Conservation (phyloP, 1,140 invertebrate genomes). For the Aphidius gifuensis region DNA sequence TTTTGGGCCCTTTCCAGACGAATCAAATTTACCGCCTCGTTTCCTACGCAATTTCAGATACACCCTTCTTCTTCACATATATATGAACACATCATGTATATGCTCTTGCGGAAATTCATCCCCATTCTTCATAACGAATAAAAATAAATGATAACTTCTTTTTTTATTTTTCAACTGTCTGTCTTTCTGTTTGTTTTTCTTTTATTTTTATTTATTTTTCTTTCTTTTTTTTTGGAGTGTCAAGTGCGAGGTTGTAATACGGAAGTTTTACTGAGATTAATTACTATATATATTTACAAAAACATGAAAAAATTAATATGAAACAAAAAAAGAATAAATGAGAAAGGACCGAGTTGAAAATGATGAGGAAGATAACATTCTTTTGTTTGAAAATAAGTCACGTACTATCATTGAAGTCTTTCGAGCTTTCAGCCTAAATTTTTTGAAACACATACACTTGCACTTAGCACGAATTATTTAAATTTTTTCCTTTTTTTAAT, state of each 20-base stretch:
- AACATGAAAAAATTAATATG: neutral
- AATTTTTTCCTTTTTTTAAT: too few relatives aligned
- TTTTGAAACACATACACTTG: slow-evolving; percentile 9
- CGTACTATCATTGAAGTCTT: slow-evolving; percentile 12
- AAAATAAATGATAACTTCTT: too few relatives aligned
- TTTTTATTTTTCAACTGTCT: too few relatives aligned
- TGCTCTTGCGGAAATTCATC: too few relatives aligned
- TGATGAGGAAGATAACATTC: slow-evolving; percentile 6
- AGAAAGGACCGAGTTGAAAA: neutral
- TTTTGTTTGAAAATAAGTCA: slow-evolving; percentile 14
- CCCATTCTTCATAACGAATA: too few relatives aligned
- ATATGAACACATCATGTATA: too few relatives aligned
- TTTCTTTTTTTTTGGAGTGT: too few relatives aligned
- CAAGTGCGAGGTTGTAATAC: too few relatives aligned
- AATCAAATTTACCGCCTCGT: slow-evolving; percentile 6
- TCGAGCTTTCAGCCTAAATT: slow-evolving; percentile 19
- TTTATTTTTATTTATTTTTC: too few relatives aligned
- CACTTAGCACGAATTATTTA: slow-evolving; percentile 20
- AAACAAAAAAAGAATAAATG: neutral
- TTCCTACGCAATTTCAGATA: neutral
- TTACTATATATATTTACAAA: neutral
- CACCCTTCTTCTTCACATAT: too few relatives aligned
- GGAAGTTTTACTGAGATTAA: slow-evolving; percentile 7
- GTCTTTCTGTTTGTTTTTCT: too few relatives aligned
- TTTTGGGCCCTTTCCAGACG: neutral